Percentiles rank a stretch among this genome's conserved stretches.
Conservation (phyloP, 2,888 invertebrate genomes). For the Sarcophaga carnaria region DNA sequence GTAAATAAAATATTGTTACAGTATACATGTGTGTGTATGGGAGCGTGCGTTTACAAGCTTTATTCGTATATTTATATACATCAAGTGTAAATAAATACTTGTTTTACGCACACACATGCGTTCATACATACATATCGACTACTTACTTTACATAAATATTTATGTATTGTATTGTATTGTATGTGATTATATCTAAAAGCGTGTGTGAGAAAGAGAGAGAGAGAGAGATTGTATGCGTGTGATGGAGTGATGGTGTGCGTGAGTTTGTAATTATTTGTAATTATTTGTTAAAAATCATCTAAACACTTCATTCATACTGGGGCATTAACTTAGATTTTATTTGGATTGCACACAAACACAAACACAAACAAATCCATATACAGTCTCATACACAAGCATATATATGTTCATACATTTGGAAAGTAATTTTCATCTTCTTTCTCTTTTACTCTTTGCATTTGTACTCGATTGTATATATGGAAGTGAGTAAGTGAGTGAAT, state of each 20-base stretch:
- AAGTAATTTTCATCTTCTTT: too few relatives aligned
- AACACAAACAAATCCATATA: too few relatives aligned
- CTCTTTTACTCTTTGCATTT: too few relatives aligned
- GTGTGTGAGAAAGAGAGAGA: too few relatives aligned
- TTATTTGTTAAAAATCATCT: constrained; percentile 57
- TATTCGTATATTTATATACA: constrained; percentile 1
- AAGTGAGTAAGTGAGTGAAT: not conserved
- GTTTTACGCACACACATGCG: not conserved
- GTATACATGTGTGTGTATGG: not conserved
- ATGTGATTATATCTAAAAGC: too few relatives aligned
- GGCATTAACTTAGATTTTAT: constrained; percentile 56
- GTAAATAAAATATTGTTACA: constrained; percentile 34
- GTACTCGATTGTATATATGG: not conserved
- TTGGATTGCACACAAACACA: constrained; percentile 25
- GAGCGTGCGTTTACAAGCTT: not conserved
- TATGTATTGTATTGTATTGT: not conserved
- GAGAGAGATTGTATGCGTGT: not conserved
- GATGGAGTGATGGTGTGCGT: not conserved
- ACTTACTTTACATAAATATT: constrained; percentile 12
- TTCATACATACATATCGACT: constrained; percentile 3
- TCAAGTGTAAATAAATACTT: constrained; percentile 24
- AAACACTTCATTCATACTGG: constrained; percentile 54
- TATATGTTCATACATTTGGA: too few relatives aligned
- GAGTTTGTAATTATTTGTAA: constrained; percentile 30
- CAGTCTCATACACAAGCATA: too few relatives aligned